These are phyloP conservation scores for Ctenodactylus gundi DNA, from an alignment of 2,113 vertebrate species.

Conservation along the genomic window DNA sequence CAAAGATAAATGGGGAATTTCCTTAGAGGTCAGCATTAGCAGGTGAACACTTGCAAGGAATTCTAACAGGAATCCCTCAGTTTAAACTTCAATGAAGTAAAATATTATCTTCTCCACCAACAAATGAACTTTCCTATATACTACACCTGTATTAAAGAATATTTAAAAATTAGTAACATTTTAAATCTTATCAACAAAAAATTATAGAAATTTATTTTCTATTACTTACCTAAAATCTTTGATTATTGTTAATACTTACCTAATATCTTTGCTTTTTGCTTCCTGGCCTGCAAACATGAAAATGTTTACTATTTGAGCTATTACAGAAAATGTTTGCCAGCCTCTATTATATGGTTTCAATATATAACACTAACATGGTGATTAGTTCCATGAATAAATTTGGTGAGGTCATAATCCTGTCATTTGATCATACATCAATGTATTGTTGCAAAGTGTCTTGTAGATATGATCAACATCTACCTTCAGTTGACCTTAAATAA, in stretches of 20 bases:
- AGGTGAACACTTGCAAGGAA: neutral
- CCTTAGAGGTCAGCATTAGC: neutral
- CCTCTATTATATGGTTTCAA: neutral
- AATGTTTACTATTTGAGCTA: neutral
- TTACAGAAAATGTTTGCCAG: neutral
- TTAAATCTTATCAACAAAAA: conserved; percentile 13
- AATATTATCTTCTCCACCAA: neutral
- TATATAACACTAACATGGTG: neutral
- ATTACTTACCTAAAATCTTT: no score
- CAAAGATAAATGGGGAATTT: neutral
- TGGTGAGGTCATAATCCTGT: neutral
- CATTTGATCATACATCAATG: neutral
- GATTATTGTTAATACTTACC: neutral
- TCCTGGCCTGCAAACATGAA: neutral
- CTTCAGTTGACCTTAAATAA: neutral
- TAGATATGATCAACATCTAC: neutral
- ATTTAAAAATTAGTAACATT: neutral
- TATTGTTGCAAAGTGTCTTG: neutral
- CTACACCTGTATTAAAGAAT: neutral
- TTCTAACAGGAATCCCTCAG: neutral
- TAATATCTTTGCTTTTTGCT: neutral
- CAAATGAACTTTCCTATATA: neutral
- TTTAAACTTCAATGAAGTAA: neutral
- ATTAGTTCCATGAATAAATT: neutral
- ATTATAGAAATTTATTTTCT: neutral